Evolutionary conservation across 2,888 invertebrate species (phyloP).

Genomic region (Hipparchia semele): DNA sequence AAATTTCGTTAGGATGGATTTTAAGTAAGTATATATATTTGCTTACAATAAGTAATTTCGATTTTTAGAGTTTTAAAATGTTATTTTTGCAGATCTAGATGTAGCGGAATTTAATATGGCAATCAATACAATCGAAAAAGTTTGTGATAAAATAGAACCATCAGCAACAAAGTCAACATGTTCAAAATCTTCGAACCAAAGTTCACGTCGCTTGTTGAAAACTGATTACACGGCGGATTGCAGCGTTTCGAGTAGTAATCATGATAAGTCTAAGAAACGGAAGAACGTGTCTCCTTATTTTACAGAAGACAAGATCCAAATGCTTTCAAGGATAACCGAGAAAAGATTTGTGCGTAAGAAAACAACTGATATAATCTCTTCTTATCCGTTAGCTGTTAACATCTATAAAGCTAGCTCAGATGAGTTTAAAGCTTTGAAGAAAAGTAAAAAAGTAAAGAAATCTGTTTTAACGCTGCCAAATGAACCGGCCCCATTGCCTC

Average conservation of each 20-base stretch:
- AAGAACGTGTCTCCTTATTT: constrained; percentile 57
- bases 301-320: constrained; percentile 52
- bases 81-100: constrained; percentile 11
- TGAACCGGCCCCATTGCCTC: constrained; percentile 52
- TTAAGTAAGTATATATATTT: too few relatives aligned
- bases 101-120: constrained; percentile 49
- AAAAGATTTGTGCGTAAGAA: constrained; percentile 58
- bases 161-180: constrained; percentile 42
- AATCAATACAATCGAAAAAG: constrained; percentile 51
- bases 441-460: constrained; percentile 61
- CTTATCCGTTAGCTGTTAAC: constrained; percentile 61
- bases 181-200: constrained; percentile 45
- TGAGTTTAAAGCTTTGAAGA: constrained; percentile 59
- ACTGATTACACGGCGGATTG: constrained; percentile 47
- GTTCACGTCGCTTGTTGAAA: constrained; percentile 46
- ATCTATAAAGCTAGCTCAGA: constrained; percentile 72
- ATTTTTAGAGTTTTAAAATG: neutral
- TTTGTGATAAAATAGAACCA: constrained; percentile 45
- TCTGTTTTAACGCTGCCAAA: constrained; percentile 69
- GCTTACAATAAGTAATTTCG: too few relatives aligned
- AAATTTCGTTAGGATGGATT: too few relatives aligned
- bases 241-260: constrained; percentile 47
- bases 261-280: constrained; percentile 48
- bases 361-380: constrained; percentile 53
- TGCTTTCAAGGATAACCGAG: constrained; percentile 59